A percentile compares a stretch with the other conserved stretches of the same genome.
Conservation (phyloP, 2,113 vertebrate species). For the Notarius quadriscutis region DNA sequence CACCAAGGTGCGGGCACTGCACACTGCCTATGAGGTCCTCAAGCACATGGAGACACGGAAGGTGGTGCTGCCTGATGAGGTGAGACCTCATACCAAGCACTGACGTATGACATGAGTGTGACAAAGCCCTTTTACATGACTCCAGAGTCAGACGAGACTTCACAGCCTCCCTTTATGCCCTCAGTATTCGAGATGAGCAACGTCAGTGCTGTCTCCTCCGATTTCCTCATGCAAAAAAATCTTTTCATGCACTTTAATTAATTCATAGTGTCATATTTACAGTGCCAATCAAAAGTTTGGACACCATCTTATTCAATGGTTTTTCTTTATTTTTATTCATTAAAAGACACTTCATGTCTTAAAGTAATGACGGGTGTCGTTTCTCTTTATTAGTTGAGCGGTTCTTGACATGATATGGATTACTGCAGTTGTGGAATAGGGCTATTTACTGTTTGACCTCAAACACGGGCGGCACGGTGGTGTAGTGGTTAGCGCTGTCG, state of each 20-base stretch:
- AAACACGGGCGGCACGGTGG: too few species aligned
- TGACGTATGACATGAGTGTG: neutral
- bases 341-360: too few species aligned
- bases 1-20: slow-evolving; percentile 82
- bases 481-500: too few species aligned
- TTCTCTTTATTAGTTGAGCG: too few species aligned
- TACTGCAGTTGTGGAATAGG: too few species aligned
- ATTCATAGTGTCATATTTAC: neutral
- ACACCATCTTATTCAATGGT: too few species aligned
- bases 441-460: too few species aligned
- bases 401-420: too few species aligned
- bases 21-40: slow-evolving; percentile 86
- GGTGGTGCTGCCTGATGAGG: slow-evolving; percentile 91
- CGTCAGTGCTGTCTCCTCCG: neutral
- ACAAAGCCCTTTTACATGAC: neutral
- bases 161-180: neutral
- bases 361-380: too few species aligned
- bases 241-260: neutral
- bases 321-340: too few species aligned
- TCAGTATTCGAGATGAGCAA: neutral
- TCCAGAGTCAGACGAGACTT: neutral
- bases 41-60: slow-evolving; percentile 91
- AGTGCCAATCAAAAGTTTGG: too few species aligned
- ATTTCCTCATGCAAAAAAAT: neutral
- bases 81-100: slow-evolving; percentile 51